These are phyloP conservation scores for Microcebus lehilahytsara DNA, from an alignment of 2,113 vertebrate species.

Conservation along the genomic window DNA sequence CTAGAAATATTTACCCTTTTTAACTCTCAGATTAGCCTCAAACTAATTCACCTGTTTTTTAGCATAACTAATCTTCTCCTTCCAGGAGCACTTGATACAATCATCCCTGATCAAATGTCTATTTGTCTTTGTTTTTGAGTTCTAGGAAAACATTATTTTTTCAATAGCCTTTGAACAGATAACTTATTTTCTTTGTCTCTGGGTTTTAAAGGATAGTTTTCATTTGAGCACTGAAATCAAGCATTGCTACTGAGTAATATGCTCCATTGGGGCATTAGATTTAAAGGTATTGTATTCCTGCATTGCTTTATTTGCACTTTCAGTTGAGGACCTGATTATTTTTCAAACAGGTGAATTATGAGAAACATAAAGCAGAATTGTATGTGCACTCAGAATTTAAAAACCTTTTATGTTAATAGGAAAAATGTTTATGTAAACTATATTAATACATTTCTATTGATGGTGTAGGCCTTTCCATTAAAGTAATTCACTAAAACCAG, in stretches of 20 bases:
- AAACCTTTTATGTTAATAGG: not conserved
- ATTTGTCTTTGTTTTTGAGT: not conserved
- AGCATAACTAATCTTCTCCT: not conserved
- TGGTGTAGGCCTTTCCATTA: not conserved
- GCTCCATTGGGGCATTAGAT: not conserved
- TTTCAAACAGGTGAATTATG: not conserved
- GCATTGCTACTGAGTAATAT: not conserved
- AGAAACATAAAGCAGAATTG: not conserved
- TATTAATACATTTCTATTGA: not conserved
- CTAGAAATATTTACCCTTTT: constrained; percentile 63
- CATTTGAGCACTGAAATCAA: not conserved
- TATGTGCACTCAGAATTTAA: not conserved
- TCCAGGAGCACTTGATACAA: not conserved
- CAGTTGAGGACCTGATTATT: not conserved
- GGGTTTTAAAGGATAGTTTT: not conserved
- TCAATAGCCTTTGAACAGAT: not conserved
- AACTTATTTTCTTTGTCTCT: not conserved
- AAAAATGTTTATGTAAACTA: not conserved
- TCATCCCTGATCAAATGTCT: not conserved
- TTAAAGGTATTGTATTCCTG: not conserved
- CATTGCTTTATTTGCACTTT: not conserved
- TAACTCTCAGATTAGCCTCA: constrained; percentile 11
- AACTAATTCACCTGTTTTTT: not conserved
- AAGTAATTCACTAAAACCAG: not conserved
- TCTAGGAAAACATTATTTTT: not conserved